Evolutionary conservation across 2,888 invertebrate genomes (phyloP).

Genomic region (Branchipolynoe longqiensis): DNA sequence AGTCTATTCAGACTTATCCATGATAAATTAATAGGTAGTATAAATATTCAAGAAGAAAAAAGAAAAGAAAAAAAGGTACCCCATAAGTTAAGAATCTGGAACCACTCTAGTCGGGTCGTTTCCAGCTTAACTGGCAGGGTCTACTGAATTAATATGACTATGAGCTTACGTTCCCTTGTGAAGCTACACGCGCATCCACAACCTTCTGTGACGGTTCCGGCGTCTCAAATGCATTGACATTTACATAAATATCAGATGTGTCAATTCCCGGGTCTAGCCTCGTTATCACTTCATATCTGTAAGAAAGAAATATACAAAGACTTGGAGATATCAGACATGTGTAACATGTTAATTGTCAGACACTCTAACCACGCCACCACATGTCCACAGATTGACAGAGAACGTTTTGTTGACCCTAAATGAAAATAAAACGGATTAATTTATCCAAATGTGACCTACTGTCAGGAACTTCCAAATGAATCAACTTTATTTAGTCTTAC

Average conservation of each 20-base stretch:
- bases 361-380: too few species aligned
- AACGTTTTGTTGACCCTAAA: neutral
- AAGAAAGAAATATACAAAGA: neutral
- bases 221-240: neutral
- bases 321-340: neutral
- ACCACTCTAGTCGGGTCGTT: too few species aligned
- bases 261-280: constrained; percentile 23
- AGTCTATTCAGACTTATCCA: too few species aligned
- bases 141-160: neutral
- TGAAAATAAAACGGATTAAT: neutral
- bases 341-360: too few species aligned
- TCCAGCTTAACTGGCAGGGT: too few species aligned
- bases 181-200: neutral
- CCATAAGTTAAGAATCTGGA: neutral
- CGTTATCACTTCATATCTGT: constrained; percentile 7
- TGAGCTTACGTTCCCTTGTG: neutral
- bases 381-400: too few species aligned
- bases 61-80: neutral
- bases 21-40: neutral
- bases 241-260: constrained; percentile 7
- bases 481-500: neutral
- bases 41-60: neutral
- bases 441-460: too few species aligned
- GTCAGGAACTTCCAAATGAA: too few species aligned
- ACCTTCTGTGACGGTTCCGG: neutral